Evolutionary conservation across 2,888 invertebrate genomes (phyloP), one percentile per base, ranked within the genome.

Genomic region (Drosophila vallismaia): DNA sequence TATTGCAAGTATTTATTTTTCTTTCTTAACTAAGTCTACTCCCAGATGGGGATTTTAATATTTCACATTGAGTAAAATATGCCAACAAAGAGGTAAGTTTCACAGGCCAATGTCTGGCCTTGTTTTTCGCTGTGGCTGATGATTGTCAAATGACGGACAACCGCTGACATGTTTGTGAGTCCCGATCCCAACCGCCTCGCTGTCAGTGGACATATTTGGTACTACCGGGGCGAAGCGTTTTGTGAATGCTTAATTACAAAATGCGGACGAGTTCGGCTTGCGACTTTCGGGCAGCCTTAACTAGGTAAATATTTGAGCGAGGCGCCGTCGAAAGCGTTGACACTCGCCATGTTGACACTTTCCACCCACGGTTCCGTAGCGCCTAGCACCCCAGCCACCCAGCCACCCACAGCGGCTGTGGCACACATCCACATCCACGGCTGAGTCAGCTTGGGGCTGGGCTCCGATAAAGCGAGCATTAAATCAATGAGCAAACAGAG

Each of bases 241-340:
- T 75, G 53, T 84, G 86, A 83, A 87, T 87, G 73, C 88, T 86
- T 86, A 87, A 87, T 87, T 86, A 79, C 67, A 64, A 76, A 87
- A 76, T 45, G 58, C 63, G 60, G 51, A 60, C 72, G 76, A 58
- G 62, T 72, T 42, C 40, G 66, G 48, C 5, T 48, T 40, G 36
- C 40, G 54, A 59, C 53, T 60, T 74, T 66, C 56, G 48, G n/a
- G 59, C 48, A 10, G 71, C 62, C 42, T 49, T 49, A 45, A 12
- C 57, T 67, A 10, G 45, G 53, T 46, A 66, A 64, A 64, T 64
- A 64, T 64, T 64, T 66, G 67, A 54, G 53, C 33, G 38, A 42
- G 54, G 45, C 63, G 66, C 45, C 64, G 28, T 50, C 33, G 3
- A 53, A 45, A 64, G n/a, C 54, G 64, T 46, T 64, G 55, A 67